Conservation (phyloP, 1,140 invertebrate species). For the Dryas iulia region DNA sequence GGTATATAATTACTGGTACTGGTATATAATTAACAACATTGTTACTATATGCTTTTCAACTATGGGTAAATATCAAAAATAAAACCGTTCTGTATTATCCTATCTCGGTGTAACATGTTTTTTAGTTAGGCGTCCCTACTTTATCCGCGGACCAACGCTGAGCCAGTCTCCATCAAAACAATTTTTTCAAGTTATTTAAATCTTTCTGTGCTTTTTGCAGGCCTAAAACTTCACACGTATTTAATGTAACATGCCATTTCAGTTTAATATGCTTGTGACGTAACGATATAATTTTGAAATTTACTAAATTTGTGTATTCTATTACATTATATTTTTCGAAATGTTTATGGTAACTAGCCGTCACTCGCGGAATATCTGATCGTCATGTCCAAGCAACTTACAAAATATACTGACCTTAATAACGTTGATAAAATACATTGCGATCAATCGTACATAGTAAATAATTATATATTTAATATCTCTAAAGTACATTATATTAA, state of each 20-base stretch:
- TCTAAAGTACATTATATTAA: conserved; percentile 42
- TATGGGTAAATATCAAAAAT: not conserved
- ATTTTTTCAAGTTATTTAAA: not conserved
- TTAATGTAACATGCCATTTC: not conserved
- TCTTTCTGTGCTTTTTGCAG: conserved; percentile 47
- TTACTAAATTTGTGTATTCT: not conserved
- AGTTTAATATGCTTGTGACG: not conserved
- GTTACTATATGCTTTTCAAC: too few relatives aligned
- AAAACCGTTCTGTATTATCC: not conserved
- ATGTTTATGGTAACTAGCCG: not conserved
- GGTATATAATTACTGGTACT: not conserved
- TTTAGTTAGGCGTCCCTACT: not conserved
- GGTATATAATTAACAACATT: not conserved
- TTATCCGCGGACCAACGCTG: not conserved
- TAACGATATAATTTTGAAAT: not conserved
- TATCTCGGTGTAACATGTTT: not conserved
- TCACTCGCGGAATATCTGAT: not conserved
- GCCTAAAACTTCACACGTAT: conserved; percentile 27
- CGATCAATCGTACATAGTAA: conserved; percentile 40
- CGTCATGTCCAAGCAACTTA: not conserved
- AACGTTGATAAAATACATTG: conserved; percentile 32
- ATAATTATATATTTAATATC: conserved; percentile 56
- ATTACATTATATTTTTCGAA: not conserved
- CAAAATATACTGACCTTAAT: conserved; percentile 9
- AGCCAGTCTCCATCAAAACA: not conserved